Base-by-base conservation (phyloP, 2,888 invertebrate species). In the Tiphia femorata region DNA sequence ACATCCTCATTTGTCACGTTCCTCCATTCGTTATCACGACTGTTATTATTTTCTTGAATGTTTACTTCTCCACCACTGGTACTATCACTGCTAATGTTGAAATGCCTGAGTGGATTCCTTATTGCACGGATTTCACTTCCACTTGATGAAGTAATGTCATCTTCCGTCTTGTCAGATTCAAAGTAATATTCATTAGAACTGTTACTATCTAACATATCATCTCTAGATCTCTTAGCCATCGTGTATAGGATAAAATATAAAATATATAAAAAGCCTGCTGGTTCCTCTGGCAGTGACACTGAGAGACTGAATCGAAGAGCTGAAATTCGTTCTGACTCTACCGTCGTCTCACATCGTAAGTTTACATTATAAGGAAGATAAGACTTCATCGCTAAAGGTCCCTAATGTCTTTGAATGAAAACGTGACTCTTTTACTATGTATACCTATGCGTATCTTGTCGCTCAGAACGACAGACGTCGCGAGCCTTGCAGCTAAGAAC, bases 241-340 rank as follows among this genome's bases (percentile, higher is more conserved):
- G 50, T 43, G 51, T 46, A 17, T 37, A 58, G 54, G 51, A 43
- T 58, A 60, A 51, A 3, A 48, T 52, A 38, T 52, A 53, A 56
- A 38, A 56, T 58, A 44, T 58, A 35, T 41, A 16, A 43, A 62
- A 59, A 40, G 0, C 7, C 6, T 52, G 53, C 53, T 62, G 40
- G 42, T 62, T 62, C 1, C 19, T 59, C 47, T 52, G 52, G 38
- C 30, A 60, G 49, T 56, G 49, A 14, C 42, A 59, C 42, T 53
- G 47, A 55, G 12, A 62, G 23, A 62, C 58, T 62, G 58, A 62
- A 10, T 55, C 58, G 54, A 41, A 2, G 40, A 21, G 56, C 43
- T 52, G 46, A 62, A 61, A 62, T 55, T 59, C 49, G 46, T 58
- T 58, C 62, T 51, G 54, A 58, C 33, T 8, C 49, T 30, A 8